Base-by-base conservation (phyloP, 2,888 invertebrate species). In the Thereva nobilitata region DNA sequence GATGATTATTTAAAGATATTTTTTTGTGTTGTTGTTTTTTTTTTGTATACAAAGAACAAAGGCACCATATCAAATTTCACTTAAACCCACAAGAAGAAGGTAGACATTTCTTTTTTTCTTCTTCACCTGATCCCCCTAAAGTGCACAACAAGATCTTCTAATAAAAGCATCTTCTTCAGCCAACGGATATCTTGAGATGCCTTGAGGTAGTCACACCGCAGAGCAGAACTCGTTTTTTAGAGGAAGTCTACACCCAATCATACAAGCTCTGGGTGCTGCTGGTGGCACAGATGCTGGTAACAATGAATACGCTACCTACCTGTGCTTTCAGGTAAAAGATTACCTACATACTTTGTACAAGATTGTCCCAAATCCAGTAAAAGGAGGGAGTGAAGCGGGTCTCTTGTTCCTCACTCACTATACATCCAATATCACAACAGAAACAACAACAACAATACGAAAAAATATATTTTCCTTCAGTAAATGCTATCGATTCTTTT, bases 221-320 rank as follows among this genome's bases (percentile, higher is more conserved):
- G n/a, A n/a, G n/a, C 59, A 49, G 49, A 59, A 59, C 59, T 59
- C 38, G 47, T 59, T 59, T 23, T 23, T 49, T 49, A 47, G 59
- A 59, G 59, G 59, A 59, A 59, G 59, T 59, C 49, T 49, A 4
- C 44, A 23, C 34, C 49, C 47, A 59, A 38, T 37, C 23, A 23
- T 23, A 23, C 23, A 23, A 23, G 42, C 49, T 37, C 12, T 47
- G n/a, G 47, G n/a, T 47, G n/a, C 47, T 47, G n/a, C 47, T 47
- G 10, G n/a, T 10, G 4, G 35, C 53, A 8, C 23, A 42, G n/a
- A 35, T 8, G 34, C n/a, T 56, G 12, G 34, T 23, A 42, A 44
- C 34, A n/a, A n/a, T 35, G 7, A 10, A 9, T n/a, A 35, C 23
- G 44, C 34, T 45, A 47, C 34, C 56, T 44, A 23, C 23, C 23